Evolutionary conservation across 1,140 invertebrate genomes (phyloP), one percentile per base, ranked within the genome.

Genomic region (Drosophila sp.): DNA sequence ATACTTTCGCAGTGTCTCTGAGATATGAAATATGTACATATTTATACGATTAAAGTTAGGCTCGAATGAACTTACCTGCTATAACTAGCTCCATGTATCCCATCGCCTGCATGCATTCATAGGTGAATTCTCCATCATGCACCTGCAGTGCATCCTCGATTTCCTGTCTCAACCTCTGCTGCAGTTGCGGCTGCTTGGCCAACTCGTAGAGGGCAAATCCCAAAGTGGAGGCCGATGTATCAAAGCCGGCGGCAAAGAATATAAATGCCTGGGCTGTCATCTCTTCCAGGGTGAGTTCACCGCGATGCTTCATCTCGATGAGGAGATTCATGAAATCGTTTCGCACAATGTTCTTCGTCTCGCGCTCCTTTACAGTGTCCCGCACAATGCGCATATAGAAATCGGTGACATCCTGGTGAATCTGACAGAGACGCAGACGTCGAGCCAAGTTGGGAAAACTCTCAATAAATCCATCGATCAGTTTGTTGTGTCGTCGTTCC

Each of bases 191-290:
- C 82, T 95, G 91, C 7, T 92, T 75, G 0, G 95, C 94, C 51
- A 96, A 80, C 67, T 94, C 93, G 75, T 94, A 94, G 0, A 94
- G 67, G 0, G 92, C 80, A 65, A 93, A 94, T 1, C 91, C 76
- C 46, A 95, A 81, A 0, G 93, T 92, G 0, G 92, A 92, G 7
- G 95, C 93, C 2, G 94, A 93, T 0, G 95, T 94, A 50, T 96
- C 95, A 76, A 94, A 95, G 21, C 95, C 95, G 21, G 94, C 95
- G 7, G 94, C 61, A 76, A 94, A 92, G 56, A 93, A 93, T 2
- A 89, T 50, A 13, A 92, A 92, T 0, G 90, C 90, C 6, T 93
- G 92, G 2, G 90, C 76, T 0, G 81, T 69, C 14, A 92, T 78
- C 57, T 93, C 91, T 4, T 90, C 64, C 2, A 80, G 11, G 0